Base-by-base conservation (phyloP, 1,140 invertebrate genomes). In the Rhyzopertha dominica region DNA sequence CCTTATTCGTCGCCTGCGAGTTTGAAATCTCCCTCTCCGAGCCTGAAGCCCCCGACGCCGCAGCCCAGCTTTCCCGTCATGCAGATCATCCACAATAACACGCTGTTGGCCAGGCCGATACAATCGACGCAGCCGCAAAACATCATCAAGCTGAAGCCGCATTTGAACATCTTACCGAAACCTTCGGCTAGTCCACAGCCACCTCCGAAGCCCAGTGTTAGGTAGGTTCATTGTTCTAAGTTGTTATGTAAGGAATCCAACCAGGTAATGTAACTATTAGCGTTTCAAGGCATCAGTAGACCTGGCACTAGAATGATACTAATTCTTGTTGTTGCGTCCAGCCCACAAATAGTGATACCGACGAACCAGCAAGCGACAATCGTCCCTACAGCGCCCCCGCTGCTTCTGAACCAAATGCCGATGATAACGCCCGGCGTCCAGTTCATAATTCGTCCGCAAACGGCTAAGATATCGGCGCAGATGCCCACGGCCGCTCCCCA, bases 371-470 rank as follows among this genome's bases (percentile, higher is more conserved):
- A 48, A 30, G 56, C 63, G 18, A 60, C 63, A 7, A 52, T 65
- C 26, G 57, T 67, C 56, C 65, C 58, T 7, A 58, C 63, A 10
- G 58, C 58, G n/a, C 65, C 65, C 36, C 65, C 63, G 10, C 38
- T 67, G 19, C 51, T 67, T 5, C 45, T 65, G 9, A 65, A 65
- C 35, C 65, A 67, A 41, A 67, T 67, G 62, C 62, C 61, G 2
- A 56, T 65, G 49, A 59, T 64, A 3, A 65, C 71, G 16, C 69
- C 72, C 18, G 71, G 73, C 8, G 71, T 75, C 14, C 73, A 74
- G 46, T 66, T 74, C 16, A 74, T 75, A 22, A 50, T 75, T 31
- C 58, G 72, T 12, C 73, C 72, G 18, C 68, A 71, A 24, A 70
- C 73, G 32, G 66, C 71, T 8, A 70, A 73, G 47, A 45, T 74